Evolutionary conservation across 2,113 vertebrate genomes (phyloP).

Genomic region (Orthonyx spaldingii): DNA sequence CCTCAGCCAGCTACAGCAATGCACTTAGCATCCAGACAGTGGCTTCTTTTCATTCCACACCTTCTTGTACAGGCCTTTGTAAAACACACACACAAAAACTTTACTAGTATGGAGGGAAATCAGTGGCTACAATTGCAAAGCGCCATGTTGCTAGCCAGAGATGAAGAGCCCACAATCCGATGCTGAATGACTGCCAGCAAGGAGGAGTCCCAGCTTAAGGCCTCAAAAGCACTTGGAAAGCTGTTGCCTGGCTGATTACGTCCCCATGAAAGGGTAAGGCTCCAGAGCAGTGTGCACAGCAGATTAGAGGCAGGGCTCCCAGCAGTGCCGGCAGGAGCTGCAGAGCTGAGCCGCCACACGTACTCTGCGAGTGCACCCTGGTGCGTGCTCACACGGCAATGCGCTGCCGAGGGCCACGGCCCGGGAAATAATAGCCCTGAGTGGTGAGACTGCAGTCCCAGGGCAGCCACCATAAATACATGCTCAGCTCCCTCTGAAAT

Average conservation of each 20-base stretch:
- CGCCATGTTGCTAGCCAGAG: neutral
- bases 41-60: neutral
- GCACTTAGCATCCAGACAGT: neutral
- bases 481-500: neutral
- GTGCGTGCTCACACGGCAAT: rapidly evolving
- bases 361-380: neutral
- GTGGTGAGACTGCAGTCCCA: rapidly evolving
- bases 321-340: neutral
- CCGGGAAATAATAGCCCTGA: rapidly evolving
- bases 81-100: neutral
- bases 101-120: neutral
- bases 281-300: neutral
- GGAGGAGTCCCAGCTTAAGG: neutral
- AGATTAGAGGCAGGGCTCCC: neutral
- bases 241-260: neutral
- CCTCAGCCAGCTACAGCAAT: neutral
- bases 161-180: neutral
- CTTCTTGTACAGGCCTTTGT: neutral
- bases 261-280: neutral
- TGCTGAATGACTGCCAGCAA: neutral
- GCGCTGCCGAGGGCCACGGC: rapidly evolving
- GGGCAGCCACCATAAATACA: rapidly evolving
- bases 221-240: neutral
- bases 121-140: neutral
- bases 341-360: neutral